A percentile compares a stretch with the other conserved stretches of the same genome.
Conservation (phyloP, 2,888 invertebrate genomes). For the Drosophila dives region DNA sequence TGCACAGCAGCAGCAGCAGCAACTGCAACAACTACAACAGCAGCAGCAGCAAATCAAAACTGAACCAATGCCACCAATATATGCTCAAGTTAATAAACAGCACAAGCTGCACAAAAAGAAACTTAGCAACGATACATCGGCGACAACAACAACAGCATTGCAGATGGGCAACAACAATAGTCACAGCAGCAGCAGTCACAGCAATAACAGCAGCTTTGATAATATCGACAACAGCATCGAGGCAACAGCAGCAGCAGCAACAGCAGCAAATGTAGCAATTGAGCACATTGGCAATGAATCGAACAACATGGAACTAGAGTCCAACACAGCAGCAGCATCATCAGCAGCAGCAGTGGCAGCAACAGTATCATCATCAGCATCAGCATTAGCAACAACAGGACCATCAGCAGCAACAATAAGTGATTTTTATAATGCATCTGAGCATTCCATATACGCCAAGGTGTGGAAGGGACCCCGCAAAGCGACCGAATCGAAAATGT, state of each 20-base stretch:
- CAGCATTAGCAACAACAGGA: constrained; percentile 10
- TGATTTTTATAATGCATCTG: constrained; percentile 68
- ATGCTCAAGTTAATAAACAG: constrained; percentile 85
- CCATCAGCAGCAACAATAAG: constrained; percentile 40
- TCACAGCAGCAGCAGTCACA: constrained; percentile 52
- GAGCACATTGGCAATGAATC: constrained; percentile 29
- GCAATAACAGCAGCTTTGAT: constrained; percentile 66
- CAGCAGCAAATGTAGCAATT: constrained; percentile 7
- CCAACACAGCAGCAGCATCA: constrained; percentile 42
- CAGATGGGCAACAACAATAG: constrained; percentile 49
- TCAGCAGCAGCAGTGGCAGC: constrained; percentile 12
- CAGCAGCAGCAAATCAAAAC: constrained; percentile 24
- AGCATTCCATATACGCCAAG: constrained; percentile 84
- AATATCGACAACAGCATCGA: constrained; percentile 49
- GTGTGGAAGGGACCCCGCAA: constrained; percentile 85
- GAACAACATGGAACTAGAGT: constrained; percentile 22
- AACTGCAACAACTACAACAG: constrained; percentile 34
- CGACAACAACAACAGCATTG: constrained; percentile 11
- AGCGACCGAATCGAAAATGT: constrained; percentile 85
- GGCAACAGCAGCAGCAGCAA: constrained; percentile 2
- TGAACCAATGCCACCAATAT: constrained; percentile 73
- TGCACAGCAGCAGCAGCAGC: constrained; percentile 64
- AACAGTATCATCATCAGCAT: not conserved
- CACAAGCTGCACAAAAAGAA: constrained; percentile 85
- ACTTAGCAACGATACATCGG: constrained; percentile 30